Percentiles rank a stretch among this genome's conserved stretches.
These are phyloP conservation scores for Callosobruchus maculatus DNA, from an alignment of 2,888 invertebrate genomes.

Conservation along the genomic window DNA sequence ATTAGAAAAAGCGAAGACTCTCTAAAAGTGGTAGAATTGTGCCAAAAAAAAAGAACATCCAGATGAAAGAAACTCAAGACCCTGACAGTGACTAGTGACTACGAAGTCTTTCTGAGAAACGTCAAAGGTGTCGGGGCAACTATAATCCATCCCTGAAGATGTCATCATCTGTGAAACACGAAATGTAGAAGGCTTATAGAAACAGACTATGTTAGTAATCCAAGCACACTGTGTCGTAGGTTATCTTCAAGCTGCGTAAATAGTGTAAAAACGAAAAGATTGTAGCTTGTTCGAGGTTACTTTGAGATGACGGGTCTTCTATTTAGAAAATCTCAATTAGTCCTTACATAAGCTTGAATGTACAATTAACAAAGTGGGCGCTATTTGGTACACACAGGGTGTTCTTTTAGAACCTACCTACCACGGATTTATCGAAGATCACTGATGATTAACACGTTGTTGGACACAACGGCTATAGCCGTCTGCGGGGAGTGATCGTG, in stretches of 20 bases:
- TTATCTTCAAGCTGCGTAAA: background rate
- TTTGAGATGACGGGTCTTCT: no score
- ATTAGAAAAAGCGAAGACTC: conserved; percentile 84
- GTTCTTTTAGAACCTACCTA: no score
- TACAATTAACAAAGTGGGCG: no score
- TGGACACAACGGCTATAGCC: no score
- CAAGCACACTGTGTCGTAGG: background rate
- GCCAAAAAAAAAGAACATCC: conserved; percentile 40
- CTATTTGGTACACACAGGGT: no score
- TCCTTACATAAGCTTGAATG: no score
- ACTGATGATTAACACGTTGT: no score
- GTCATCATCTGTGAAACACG: conserved; percentile 27
- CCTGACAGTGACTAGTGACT: background rate
- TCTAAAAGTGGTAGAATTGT: conserved; percentile 57
- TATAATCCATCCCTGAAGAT: conserved; percentile 20
- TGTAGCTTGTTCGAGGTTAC: no score
- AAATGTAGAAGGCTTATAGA: conserved; percentile 5
- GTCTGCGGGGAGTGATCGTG: no score
- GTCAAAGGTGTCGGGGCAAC: background rate
- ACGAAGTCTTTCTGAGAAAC: background rate
- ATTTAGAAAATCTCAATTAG: no score
- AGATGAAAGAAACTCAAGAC: background rate
- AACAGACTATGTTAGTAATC: background rate
- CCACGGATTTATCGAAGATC: no score
- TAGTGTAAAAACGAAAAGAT: no score